Evolutionary conservation across 2,888 invertebrate genomes (phyloP), one percentile per base, ranked within the genome.

Genomic region (Odontocolon sp.): DNA sequence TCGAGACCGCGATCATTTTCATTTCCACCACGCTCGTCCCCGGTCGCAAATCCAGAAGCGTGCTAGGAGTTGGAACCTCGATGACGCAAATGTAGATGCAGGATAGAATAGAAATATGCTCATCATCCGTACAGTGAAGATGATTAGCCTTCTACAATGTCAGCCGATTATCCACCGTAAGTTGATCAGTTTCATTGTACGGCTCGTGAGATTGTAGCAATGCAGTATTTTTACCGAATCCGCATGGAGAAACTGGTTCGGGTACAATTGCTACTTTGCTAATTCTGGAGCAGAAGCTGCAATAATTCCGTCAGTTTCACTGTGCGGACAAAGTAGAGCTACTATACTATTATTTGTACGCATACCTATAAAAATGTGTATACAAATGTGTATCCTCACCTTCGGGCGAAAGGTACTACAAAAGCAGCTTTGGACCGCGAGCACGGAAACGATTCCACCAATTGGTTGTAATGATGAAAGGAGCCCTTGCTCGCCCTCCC

Each of bases 381-480:
- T n/a, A 59, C 4, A 26, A 9, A 28, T 33, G 8, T 8, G 36
- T 3, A 33, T 63, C 36, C 26, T 42, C 23, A 57, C 56, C 68
- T 9, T 11, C 21, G 66, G 68, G 66, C 42, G 54, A 76, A 63
- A 69, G 67, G 38, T 52, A 71, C 52, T 74, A 74, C 45, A 61
- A 42, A 61, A 47, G 36, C 68, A 71, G 75, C 31, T 71, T 54
- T 16, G 33, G 67, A 64, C 31, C 52, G 36, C 56, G 47, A 66
- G 64, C 77, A 79, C 77, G 81, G 83, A 83, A 84, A 83, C 81
- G 81, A 81, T 84, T 82, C 72, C 67, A 73, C 63, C 84, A 79
- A 85, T 84, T 82, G 81, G 77, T 73, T 38, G 74, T 85, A 84
- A 86, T 85, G 81, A 82, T 81, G 82, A 84, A 80, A 78, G 74